A percentile compares a stretch with the other conserved stretches of the same genome.
Evolutionary conservation across 1,140 invertebrate genomes (phyloP).

Genomic region (Bombus waltoni): DNA sequence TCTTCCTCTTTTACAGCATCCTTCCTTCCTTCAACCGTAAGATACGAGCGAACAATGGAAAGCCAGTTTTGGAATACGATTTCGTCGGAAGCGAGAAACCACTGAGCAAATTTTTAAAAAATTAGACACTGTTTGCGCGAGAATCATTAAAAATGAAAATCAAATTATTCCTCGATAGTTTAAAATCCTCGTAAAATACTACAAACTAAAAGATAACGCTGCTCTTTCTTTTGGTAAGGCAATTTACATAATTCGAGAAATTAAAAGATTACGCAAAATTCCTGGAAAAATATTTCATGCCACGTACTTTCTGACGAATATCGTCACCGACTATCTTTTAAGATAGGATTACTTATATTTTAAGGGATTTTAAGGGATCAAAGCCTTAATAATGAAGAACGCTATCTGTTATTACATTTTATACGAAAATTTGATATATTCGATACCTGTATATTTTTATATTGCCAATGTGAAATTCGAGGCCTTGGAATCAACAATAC

Average conservation of each 20-base stretch:
- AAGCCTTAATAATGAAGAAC: too few species aligned
- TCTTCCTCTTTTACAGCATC: conserved; percentile 24
- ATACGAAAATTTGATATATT: neutral
- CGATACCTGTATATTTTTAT: neutral
- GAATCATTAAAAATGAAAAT: neutral
- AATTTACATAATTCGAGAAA: neutral
- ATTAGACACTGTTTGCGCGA: too few species aligned
- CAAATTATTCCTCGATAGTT: neutral
- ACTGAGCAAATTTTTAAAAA: neutral
- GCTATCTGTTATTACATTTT: too few species aligned
- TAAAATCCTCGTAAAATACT: neutral
- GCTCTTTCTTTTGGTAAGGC: too few species aligned
- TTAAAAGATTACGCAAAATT: neutral
- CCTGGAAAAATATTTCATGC: neutral
- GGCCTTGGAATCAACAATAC: neutral
- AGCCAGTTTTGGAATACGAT: neutral
- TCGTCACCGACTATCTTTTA: neutral
- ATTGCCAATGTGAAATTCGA: too few species aligned
- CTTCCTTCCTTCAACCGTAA: neutral
- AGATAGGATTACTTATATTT: too few species aligned
- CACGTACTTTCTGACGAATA: too few species aligned
- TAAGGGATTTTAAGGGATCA: too few species aligned
- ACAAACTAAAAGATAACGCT: neutral
- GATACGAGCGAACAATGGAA: neutral
- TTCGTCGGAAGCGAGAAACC: neutral